Evolutionary conservation across 2,797 vertebrate species (phyloP).

Genomic region (Lithobates pipiens): DNA sequence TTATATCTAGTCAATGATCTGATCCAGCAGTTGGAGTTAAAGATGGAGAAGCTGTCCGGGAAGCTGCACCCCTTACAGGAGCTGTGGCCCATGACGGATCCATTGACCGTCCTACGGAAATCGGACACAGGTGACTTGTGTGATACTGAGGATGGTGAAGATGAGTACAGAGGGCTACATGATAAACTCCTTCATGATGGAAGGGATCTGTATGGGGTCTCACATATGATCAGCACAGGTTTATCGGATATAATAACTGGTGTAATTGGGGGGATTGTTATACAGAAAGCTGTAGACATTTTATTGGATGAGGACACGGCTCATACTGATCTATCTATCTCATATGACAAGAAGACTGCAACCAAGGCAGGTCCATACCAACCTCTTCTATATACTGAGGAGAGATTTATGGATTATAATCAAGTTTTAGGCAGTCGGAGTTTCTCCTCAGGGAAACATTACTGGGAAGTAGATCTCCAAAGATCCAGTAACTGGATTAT

Average conservation of each 20-base stretch:
- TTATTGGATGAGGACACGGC: conserved; percentile 12
- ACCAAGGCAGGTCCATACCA: background rate
- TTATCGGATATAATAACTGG: background rate
- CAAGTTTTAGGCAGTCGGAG: background rate
- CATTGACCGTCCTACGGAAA: conserved; percentile 15
- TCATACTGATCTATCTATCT: background rate
- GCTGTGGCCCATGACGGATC: conserved; percentile 1
- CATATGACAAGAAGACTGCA: background rate
- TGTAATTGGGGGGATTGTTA: background rate
- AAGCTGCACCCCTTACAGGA: background rate
- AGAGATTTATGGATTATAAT: background rate
- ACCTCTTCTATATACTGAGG: background rate
- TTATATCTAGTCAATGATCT: background rate
- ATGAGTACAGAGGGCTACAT: background rate
- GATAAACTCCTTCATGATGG: background rate
- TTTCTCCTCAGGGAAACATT: conserved; percentile 2
- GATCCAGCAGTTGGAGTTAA: background rate
- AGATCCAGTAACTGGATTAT: background rate
- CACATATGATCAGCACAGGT: background rate
- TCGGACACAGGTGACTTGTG: background rate
- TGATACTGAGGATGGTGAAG: background rate
- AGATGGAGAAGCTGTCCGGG: background rate
- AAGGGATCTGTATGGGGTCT: background rate
- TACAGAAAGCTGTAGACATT: background rate
- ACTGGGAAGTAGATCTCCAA: background rate